Evolutionary conservation across 2,113 vertebrate genomes (phyloP).

Genomic region (Muscicapa adusta): DNA sequence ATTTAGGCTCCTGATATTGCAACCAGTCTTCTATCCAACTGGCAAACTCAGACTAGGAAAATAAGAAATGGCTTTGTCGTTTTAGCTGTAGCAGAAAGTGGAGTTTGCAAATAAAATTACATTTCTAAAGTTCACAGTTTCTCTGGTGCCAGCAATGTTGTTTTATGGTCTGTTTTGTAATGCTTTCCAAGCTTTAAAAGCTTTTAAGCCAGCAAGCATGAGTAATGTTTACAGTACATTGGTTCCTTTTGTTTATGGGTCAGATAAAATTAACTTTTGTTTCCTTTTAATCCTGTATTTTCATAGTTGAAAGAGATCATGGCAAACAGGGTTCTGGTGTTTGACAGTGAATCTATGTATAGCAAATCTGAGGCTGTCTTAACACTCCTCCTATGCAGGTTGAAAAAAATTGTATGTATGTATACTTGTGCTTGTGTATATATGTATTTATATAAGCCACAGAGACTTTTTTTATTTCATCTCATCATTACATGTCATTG

Average conservation of each 20-base stretch:
- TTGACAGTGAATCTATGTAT: conserved; percentile 23
- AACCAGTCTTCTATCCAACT: conserved; percentile 40
- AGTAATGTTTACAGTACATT: conserved; percentile 88
- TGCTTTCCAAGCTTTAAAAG: conserved; percentile 81
- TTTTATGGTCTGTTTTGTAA: conserved; percentile 85
- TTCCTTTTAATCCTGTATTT: conserved; percentile 83
- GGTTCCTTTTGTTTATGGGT: conserved; percentile 84
- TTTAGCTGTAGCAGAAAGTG: conserved; percentile 37
- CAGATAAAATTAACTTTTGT: conserved; percentile 92
- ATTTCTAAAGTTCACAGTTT: conserved; percentile 59
- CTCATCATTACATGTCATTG: neutral
- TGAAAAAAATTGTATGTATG: neutral
- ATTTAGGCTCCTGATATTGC: conserved; percentile 44
- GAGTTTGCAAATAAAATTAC: conserved; percentile 42
- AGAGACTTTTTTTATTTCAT: neutral
- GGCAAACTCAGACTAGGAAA: conserved; percentile 12
- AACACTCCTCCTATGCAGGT: conserved; percentile 26
- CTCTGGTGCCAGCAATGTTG: conserved; percentile 88
- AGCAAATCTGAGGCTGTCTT: conserved; percentile 16
- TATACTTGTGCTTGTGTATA: neutral
- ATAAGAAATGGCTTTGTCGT: conserved; percentile 23
- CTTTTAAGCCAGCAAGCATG: conserved; percentile 89
- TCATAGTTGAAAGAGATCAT: conserved; percentile 35
- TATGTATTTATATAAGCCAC: neutral
- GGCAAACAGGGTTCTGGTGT: conserved; percentile 37